Evolutionary conservation across 2,797 vertebrate species (phyloP).

Genomic region (Gobionotothen gibberifrons): DNA sequence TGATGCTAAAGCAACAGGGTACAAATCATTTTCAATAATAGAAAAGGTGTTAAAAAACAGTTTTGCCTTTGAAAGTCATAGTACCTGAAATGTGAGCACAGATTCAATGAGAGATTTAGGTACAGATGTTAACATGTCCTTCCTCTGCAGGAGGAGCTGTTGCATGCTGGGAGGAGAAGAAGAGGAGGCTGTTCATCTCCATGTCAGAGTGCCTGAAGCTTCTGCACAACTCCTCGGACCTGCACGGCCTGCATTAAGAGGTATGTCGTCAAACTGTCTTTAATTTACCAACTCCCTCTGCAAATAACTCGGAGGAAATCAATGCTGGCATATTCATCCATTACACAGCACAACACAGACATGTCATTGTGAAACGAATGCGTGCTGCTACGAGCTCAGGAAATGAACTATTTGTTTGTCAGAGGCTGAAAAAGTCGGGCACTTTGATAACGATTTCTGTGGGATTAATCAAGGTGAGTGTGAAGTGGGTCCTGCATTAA

Average conservation of each 20-base stretch:
- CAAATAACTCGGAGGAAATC: slow-evolving; percentile 21
- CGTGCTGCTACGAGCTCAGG: slow-evolving; percentile 24
- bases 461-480: slow-evolving; percentile 72
- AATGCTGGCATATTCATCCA: slow-evolving; percentile 26
- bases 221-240: slow-evolving; percentile 33
- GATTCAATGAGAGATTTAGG: slow-evolving; percentile 15
- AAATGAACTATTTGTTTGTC: slow-evolving; percentile 67
- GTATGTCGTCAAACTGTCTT: slow-evolving; percentile 32
- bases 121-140: slow-evolving; percentile 63
- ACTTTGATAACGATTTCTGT: slow-evolving; percentile 48
- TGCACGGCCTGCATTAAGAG: background rate
- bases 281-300: slow-evolving; percentile 6
- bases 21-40: too few relatives aligned
- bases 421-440: slow-evolving; percentile 44
- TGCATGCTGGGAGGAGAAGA: slow-evolving; percentile 37
- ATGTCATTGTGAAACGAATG: slow-evolving; percentile 26
- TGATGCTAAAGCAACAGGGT: too few relatives aligned
- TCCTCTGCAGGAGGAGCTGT: slow-evolving; percentile 60
- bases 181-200: slow-evolving; percentile 32
- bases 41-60: too few relatives aligned
- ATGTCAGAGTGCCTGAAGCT: slow-evolving; percentile 19
- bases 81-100: slow-evolving; percentile 1
- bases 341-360: slow-evolving; percentile 9
- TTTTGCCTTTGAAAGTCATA: too few relatives aligned
- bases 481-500: slow-evolving; percentile 66